Evolutionary conservation across 2,797 vertebrate species (phyloP), one percentile per base, ranked within the genome.

Genomic region (Chloroceryle inda): DNA sequence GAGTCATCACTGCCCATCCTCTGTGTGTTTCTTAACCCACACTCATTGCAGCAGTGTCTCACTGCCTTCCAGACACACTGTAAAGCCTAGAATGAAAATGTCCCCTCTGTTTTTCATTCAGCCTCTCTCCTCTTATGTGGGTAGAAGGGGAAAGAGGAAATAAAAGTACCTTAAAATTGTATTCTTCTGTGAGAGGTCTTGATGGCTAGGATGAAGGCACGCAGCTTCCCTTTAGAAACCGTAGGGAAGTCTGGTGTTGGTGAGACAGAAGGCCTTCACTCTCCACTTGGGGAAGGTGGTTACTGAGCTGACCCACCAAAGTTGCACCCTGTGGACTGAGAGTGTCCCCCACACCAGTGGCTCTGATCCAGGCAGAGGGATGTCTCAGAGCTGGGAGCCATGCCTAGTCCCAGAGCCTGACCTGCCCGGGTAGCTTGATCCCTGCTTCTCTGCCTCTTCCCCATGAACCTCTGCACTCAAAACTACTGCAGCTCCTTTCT

Each of bases 81-180:
- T 35, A 61, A 87, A 73, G 47, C 47, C 72, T 74, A 61, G 61
- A 61, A 89, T 71, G 38, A 89, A 87, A 93, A 88, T 4, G 16
- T 61, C 44, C n/a, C 26, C 9, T 79, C 75, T 88, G 44, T 21
- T 88, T 88, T 88, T 64, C 35, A 40, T 83, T 85, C 76, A 49
- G 4, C 49, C 20, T 83, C 55, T 82, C 3, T 71, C 44, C 22
- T 79, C 24, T 61, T 61, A 31, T 9, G 8, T 35, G 7, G 1
- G 5, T 31, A 20, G 66, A 78, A 10, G 29, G 42, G n/a, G 21
- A 77, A 68, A 26, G 29, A 62, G 0, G 2, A 79, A 82, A 88
- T 62, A 13, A 83, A 85, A 82, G 44, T 18, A 8, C 37, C 64
- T 71, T 6, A 71, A 89, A 79, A 77, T 84, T 9, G 6, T 27